A percentile compares a stretch with the other conserved stretches of the same genome.
Evolutionary conservation across 2,888 invertebrate species (phyloP).

Genomic region (Macaria notata): DNA sequence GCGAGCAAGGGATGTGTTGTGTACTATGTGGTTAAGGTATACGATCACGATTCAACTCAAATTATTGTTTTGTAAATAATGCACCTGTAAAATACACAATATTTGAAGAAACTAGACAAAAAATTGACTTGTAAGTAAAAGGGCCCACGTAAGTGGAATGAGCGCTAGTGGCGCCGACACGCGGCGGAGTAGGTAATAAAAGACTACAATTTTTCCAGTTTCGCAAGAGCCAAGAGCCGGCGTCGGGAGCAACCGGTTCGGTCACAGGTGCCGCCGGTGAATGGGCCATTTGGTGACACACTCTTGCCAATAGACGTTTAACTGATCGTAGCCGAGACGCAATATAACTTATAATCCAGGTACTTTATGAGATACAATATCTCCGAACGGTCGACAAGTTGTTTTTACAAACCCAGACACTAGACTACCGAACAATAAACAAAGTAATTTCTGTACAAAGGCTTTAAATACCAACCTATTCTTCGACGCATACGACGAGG

Average conservation of each 20-base stretch:
- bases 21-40: too few species aligned
- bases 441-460: constrained; percentile 36
- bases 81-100: too few species aligned
- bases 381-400: constrained; percentile 4
- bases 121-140: constrained; percentile 12
- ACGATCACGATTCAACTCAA: too few species aligned
- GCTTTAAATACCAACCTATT: constrained; percentile 48
- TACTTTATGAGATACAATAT: not conserved
- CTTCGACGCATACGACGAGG: constrained; percentile 45
- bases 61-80: too few species aligned
- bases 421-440: constrained; percentile 24
- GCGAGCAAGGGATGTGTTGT: constrained; percentile 2
- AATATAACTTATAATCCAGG: constrained; percentile 29
- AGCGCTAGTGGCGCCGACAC: constrained; percentile 48
- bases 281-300: constrained; percentile 54
- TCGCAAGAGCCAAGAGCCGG: constrained; percentile 61
- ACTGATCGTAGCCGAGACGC: constrained; percentile 48
- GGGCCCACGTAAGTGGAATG: constrained; percentile 44
- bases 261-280: constrained; percentile 68
- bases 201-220: constrained; percentile 64
- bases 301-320: constrained; percentile 48
- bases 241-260: constrained; percentile 66
- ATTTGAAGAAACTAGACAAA: too few species aligned
- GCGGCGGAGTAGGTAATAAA: constrained; percentile 52
- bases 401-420: constrained; percentile 1